Evolutionary conservation across 1,140 invertebrate species (phyloP), one percentile per base, ranked within the genome.

Genomic region (Zaprionus ghesquierei): DNA sequence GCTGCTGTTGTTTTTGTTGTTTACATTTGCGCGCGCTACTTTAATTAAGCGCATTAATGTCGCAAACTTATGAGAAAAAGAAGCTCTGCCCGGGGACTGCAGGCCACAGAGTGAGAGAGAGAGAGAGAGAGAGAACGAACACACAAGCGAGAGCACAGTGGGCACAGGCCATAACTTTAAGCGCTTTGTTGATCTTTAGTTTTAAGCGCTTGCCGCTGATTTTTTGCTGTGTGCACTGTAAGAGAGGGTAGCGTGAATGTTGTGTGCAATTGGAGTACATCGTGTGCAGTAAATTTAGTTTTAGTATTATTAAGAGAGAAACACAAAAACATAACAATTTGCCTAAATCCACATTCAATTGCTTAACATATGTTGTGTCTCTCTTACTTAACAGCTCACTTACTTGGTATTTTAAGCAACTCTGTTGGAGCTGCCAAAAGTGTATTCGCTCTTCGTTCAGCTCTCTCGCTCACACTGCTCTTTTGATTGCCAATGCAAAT

Each of bases 31-130:
- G 58, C 73, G 58, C 63, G 51, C 69, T 89, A 59, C 84, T 69
- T 87, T 89, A 87, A 87, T 87, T 84, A 87, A 89, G 84, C 79
- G 84, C 84, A 84, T 84, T 87, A 87, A 84, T 84, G 84, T 75
- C 84, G 82, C 49, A 74, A 84, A 79, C 84, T 89, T 89, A 77
- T 75, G 84, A 65, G 72, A 51, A 62, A 51, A 38, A 66, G 65
- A 31, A 68, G 50, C 54, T 72, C 25, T 38, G 60, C 38, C 56
- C 18, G 33, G 20, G 64, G 58, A 12, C 9, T 3, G 25, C 3
- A 12, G 10, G 27, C 18, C 41, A n/a, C n/a, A n/a, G n/a, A n/a
- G n/a, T n/a, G n/a, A n/a, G n/a, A n/a, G n/a, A n/a, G n/a, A n/a
- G n/a, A n/a, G n/a, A n/a, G n/a, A 23, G 35, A 25, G 49, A 2